Conservation (phyloP, 2,797 vertebrate species). For the Knipowitschia caucasica region DNA sequence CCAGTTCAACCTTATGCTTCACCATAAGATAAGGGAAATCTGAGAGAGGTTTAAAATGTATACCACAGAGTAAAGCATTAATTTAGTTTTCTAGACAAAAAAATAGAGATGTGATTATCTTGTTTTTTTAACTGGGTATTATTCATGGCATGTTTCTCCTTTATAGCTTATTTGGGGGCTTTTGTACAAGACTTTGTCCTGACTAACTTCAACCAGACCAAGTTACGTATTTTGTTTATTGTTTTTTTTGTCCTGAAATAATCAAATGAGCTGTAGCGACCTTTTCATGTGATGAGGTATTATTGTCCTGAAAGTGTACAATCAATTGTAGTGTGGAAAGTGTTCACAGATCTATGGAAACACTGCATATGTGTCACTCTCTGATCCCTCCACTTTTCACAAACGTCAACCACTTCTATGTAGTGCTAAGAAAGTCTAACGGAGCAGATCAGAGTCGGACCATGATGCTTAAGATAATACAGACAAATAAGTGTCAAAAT, state of each 20-base stretch:
- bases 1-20: slow-evolving; percentile 82
- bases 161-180: slow-evolving; percentile 15
- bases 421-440: slow-evolving; percentile 29
- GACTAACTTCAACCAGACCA: slow-evolving; percentile 41
- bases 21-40: slow-evolving; percentile 76
- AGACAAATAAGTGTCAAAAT: slow-evolving; percentile 62
- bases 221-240: slow-evolving; percentile 19
- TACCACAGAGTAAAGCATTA: slow-evolving; percentile 76
- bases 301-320: slow-evolving; percentile 80
- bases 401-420: slow-evolving; percentile 68
- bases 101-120: slow-evolving; percentile 86
- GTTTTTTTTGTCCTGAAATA: slow-evolving; percentile 23
- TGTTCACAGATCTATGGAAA: slow-evolving; percentile 48
- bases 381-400: slow-evolving; percentile 38
- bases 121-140: slow-evolving; percentile 75
- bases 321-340: slow-evolving; percentile 66
- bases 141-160: slow-evolving; percentile 75
- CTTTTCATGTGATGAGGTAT: slow-evolving; percentile 65
- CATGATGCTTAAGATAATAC: slow-evolving; percentile 20
- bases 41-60: slow-evolving; percentile 77
- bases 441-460: slow-evolving; percentile 40
- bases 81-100: slow-evolving; percentile 95
- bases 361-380: slow-evolving; percentile 49
- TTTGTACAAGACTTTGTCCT: slow-evolving; percentile 64
- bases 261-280: slow-evolving; percentile 57